Conservation (phyloP, 2,888 invertebrate species). For the Plebejus argus region DNA sequence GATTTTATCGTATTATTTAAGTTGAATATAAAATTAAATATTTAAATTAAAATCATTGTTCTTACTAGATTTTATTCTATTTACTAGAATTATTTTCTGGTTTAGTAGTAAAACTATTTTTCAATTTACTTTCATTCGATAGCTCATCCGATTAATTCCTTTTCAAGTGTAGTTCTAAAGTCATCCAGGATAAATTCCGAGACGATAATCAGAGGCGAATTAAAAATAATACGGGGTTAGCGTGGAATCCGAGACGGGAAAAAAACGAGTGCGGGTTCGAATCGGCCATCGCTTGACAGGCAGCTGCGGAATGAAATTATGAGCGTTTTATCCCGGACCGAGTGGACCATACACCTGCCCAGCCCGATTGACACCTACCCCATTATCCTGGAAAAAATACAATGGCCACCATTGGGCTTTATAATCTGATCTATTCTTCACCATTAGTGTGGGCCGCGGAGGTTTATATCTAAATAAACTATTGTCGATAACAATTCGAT, state of each 20-base stretch:
- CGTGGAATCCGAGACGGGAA: slow-evolving; percentile 68
- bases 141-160: background rate
- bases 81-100: background rate
- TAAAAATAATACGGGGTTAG: slow-evolving; percentile 67
- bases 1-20: slow-evolving; percentile 50
- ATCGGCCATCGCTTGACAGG: slow-evolving; percentile 72
- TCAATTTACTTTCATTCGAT: background rate
- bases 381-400: slow-evolving; percentile 74
- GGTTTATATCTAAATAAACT: slow-evolving; percentile 78
- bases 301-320: slow-evolving; percentile 79
- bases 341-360: slow-evolving; percentile 68
- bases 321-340: slow-evolving; percentile 69
- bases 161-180: background rate
- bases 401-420: slow-evolving; percentile 75
- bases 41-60: background rate
- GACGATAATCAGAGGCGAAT: slow-evolving; percentile 55
- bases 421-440: slow-evolving; percentile 71
- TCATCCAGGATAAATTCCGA: background rate
- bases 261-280: slow-evolving; percentile 58
- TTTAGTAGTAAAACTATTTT: background rate
- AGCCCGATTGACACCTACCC: slow-evolving; percentile 77
- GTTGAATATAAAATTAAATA: slow-evolving; percentile 42
- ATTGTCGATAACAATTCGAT: slow-evolving; percentile 79
- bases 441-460: slow-evolving; percentile 79
- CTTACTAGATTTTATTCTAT: background rate